phyloP scores from a whole-genome alignment of 2,113 vertebrate species.

The Chrysochloris asiatica region DNA sequence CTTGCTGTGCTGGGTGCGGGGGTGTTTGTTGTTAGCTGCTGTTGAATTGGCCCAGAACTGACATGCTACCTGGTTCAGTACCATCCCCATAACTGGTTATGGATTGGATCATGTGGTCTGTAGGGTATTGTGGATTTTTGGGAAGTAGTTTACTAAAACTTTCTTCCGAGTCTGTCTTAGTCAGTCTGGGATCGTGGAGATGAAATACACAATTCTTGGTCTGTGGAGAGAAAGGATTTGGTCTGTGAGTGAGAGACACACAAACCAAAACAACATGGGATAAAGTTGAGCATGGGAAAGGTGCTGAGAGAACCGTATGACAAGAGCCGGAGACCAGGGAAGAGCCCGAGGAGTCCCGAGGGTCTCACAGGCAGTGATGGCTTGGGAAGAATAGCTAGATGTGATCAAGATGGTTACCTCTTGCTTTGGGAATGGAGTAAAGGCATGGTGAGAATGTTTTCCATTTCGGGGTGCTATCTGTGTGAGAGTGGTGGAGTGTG shows the following conservation, averaged over 20 bases:
- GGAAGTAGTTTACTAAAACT: not conserved
- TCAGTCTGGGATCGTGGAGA: not conserved
- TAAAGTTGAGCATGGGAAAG: not conserved
- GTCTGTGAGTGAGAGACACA: not conserved
- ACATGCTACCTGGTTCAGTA: no score
- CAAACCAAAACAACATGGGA: not conserved
- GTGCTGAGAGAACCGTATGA: not conserved
- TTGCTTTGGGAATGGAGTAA: not conserved
- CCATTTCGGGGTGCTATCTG: not conserved
- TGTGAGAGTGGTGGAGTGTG: not conserved
- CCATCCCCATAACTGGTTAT: not conserved
- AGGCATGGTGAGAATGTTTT: not conserved
- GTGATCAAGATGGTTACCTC: not conserved
- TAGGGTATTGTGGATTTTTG: not conserved
- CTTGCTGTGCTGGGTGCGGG: not conserved
- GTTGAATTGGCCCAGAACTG: not conserved
- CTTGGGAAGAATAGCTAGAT: not conserved
- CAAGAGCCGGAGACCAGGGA: not conserved
- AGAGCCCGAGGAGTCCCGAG: not conserved
- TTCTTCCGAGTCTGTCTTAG: not conserved
- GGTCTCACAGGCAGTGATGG: not conserved
- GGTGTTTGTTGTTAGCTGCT: not conserved
- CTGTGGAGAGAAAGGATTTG: not conserved
- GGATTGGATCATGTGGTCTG: not conserved
- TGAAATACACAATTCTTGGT: not conserved